Percentiles rank a stretch among this genome's conserved stretches.
phyloP scores from a whole-genome alignment of 35 echinoderm and acorn worm genomes.

The Hemicentrotus pulcherrimus region DNA sequence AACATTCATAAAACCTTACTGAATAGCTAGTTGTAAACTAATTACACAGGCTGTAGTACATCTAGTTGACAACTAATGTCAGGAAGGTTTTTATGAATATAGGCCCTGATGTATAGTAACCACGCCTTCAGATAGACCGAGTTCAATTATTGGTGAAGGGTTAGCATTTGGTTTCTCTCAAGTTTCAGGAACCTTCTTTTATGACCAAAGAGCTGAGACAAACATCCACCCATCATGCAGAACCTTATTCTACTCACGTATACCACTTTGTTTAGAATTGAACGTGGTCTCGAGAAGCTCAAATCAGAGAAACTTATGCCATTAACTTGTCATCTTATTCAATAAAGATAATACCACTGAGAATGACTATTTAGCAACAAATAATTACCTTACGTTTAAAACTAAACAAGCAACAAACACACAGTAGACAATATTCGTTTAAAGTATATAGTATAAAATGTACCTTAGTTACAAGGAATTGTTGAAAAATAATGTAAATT shows the following conservation, averaged over 20 bases:
- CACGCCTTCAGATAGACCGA: background rate
- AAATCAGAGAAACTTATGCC: background rate
- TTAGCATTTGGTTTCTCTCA: conserved; percentile 1
- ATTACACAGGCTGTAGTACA: too few species aligned
- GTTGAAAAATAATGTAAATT: background rate
- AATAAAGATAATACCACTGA: background rate
- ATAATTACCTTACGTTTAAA: too few species aligned
- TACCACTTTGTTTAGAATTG: background rate
- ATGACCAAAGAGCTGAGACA: background rate
- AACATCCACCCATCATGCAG: background rate
- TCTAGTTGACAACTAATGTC: too few species aligned
- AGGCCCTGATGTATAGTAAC: background rate
- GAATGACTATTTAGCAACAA: background rate
- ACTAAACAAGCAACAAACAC: too few species aligned
- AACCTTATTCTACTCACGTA: background rate
- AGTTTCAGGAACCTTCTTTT: background rate
- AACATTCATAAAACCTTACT: too few species aligned
- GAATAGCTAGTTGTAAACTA: too few species aligned
- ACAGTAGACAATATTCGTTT: too few species aligned
- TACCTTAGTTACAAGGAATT: background rate
- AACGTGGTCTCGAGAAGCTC: background rate
- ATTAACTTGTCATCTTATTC: background rate
- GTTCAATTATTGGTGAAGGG: background rate
- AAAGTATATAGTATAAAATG: too few species aligned
- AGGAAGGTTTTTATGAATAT: background rate